Evolutionary conservation across 1,140 invertebrate species (phyloP), one percentile per base, ranked within the genome.

Genomic region (Semibalanus balanoides): DNA sequence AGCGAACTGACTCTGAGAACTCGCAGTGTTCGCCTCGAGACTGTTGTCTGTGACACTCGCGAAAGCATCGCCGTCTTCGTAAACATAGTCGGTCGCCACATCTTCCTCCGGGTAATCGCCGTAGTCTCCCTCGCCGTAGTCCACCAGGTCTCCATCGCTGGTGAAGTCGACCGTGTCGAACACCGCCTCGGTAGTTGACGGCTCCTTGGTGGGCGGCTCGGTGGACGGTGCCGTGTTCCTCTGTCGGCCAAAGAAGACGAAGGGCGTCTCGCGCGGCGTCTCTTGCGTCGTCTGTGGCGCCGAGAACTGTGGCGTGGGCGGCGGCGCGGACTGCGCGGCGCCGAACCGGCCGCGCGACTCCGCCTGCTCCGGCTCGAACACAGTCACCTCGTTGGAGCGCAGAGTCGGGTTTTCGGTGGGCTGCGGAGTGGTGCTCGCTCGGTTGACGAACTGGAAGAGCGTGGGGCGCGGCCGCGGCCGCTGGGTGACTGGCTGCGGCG

Each of bases 161-260:
- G 51, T 64, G 51, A 64, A 25, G 22, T 64, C 22, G 1, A 19
- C 14, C 1, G 14, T 64, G 3, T 11, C 22, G 51, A 64, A 64
- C 51, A 19, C 1, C 11, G 11, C 22, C 51, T 31, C 31, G 11
- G 31, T 31, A 1, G 35, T 77, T 70, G 51, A 30, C 30, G 69
- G 30, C 27, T 31, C 28, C 25, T 72, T 70, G 25, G 74, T 74
- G 43, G 64, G 73, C 30, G 75, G 76, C 22, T 40, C 27, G 27
- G 75, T 29, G 17, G 17, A 30, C 74, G 75, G 76, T 17, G 76
- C 31, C n/a, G 70, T 69, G 9, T 74, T 76, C 71, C 76, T 78
- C 7, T 75, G 77, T 28, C 77, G 72, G 35, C 76, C 76, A 17
- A 78, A 73, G 14, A 64, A 40, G 30, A 14, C 30, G 76, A 40